phyloP scores from a whole-genome alignment of 2,797 vertebrate genomes.

The Takifugu rubripes region DNA sequence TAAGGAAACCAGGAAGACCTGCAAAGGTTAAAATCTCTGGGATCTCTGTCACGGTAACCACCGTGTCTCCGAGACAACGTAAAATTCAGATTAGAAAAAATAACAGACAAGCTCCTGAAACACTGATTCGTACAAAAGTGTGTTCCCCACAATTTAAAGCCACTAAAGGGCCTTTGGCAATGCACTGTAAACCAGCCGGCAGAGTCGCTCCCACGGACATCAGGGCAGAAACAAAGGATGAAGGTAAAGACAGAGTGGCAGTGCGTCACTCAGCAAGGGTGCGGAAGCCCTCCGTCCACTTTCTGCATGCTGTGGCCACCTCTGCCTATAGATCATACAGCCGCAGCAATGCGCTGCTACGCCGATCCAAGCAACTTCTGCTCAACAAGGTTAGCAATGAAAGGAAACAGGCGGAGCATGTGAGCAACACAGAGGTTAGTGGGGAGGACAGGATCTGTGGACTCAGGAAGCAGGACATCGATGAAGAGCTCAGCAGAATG shows the following conservation, averaged over 20 bases:
- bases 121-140: constrained; percentile 35
- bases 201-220: constrained; percentile 44
- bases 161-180: constrained; percentile 69
- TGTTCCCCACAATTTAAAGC: constrained; percentile 54
- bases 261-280: constrained; percentile 84
- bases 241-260: constrained; percentile 45
- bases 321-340: constrained; percentile 80
- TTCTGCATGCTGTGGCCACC: constrained; percentile 86
- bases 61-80: constrained; percentile 86
- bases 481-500: constrained; percentile 64
- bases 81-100: constrained; percentile 85
- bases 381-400: constrained; percentile 81
- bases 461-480: constrained; percentile 25
- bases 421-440: constrained; percentile 17
- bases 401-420: constrained; percentile 68
- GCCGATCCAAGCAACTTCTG: constrained; percentile 83
- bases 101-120: constrained; percentile 50
- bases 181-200: constrained; percentile 51
- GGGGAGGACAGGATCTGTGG: constrained; percentile 20
- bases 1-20: constrained; percentile 89
- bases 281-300: constrained; percentile 84
- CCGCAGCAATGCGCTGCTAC: constrained; percentile 82
- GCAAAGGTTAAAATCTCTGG: constrained; percentile 94
- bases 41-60: constrained; percentile 89
- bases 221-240: constrained; percentile 27